phyloP scores from a whole-genome alignment of 2,797 vertebrate genomes.

The Dallia pectoralis region DNA sequence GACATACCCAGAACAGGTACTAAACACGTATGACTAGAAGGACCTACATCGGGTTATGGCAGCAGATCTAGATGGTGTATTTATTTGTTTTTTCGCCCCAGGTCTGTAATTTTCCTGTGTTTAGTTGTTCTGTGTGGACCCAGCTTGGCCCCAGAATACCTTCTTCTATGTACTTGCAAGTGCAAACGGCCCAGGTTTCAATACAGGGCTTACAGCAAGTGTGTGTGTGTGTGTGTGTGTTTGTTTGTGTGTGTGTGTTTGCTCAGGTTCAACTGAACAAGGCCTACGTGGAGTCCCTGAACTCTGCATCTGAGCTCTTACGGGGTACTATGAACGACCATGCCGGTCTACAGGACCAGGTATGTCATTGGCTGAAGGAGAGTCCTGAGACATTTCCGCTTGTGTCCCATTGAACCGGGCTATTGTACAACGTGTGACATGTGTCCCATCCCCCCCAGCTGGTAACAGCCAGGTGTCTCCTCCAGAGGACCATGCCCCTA shows the following conservation, averaged over 20 bases:
- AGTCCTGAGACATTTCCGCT: background rate
- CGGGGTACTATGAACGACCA: conserved; percentile 70
- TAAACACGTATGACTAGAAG: background rate
- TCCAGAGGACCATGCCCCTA: conserved; percentile 64
- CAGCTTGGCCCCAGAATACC: too few relatives aligned
- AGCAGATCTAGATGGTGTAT: too few relatives aligned
- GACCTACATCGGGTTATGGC: too few relatives aligned
- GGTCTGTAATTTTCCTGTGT: too few relatives aligned
- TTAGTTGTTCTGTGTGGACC: too few relatives aligned
- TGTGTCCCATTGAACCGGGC: too few relatives aligned
- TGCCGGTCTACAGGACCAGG: conserved; percentile 61
- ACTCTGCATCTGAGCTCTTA: conserved; percentile 61
- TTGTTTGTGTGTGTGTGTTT: conserved; percentile 11
- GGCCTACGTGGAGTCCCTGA: conserved; percentile 58
- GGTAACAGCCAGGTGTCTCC: conserved; percentile 49
- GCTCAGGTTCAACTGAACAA: conserved; percentile 72
- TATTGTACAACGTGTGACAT: too few relatives aligned
- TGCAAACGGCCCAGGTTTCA: too few relatives aligned
- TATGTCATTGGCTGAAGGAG: conserved; percentile 17
- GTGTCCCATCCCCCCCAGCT: conserved; percentile 55
- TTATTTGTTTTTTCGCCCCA: too few relatives aligned
- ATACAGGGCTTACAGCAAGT: too few relatives aligned
- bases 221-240: conserved; percentile 6
- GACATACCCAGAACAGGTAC: conserved; percentile 76
- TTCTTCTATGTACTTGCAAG: too few relatives aligned